A percentile compares a stretch with the other conserved stretches of the same genome.
These are phyloP conservation scores for Oscheius sp. DNA, from an alignment of 2,888 invertebrate genomes.

Conservation along the genomic window DNA sequence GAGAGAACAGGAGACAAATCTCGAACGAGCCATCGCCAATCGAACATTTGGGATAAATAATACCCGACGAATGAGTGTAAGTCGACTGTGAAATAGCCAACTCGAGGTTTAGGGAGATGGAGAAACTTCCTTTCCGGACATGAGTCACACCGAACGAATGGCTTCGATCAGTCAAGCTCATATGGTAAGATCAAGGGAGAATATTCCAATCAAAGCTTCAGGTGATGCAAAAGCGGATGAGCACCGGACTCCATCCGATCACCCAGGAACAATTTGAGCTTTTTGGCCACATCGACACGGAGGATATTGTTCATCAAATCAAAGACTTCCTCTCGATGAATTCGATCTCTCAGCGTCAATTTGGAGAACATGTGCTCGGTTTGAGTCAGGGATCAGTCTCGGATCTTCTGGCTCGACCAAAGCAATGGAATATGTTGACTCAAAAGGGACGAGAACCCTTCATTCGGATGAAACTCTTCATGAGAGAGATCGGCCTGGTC, in stretches of 20 bases:
- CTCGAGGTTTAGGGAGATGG: neutral
- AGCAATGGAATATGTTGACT: conserved; percentile 98
- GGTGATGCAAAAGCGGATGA: conserved; percentile 44
- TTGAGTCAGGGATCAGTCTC: conserved; percentile 96
- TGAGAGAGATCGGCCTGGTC: conserved; percentile 71
- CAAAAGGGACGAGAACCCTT: conserved; percentile 89
- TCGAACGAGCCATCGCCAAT: conserved; percentile 45
- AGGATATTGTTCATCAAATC: conserved; percentile 83
- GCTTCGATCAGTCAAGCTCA: conserved; percentile 33
- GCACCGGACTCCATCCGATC: conserved; percentile 88
- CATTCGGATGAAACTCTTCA: conserved; percentile 96
- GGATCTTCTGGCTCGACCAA: conserved; percentile 93
- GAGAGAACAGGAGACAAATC: conserved; percentile 76
- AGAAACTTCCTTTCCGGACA: conserved; percentile 25
- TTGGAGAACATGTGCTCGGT: conserved; percentile 96
- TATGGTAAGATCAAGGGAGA: too few species aligned
- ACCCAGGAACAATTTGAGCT: conserved; percentile 98
- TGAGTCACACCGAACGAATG: conserved; percentile 31
- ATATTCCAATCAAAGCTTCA: too few species aligned
- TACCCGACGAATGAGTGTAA: conserved; percentile 8
- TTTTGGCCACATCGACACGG: conserved; percentile 91
- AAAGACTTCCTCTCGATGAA: conserved; percentile 73
- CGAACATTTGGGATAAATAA: conserved; percentile 24
- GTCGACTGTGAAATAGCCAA: neutral
- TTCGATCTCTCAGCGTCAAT: conserved; percentile 89